Base-by-base conservation (phyloP, 2,888 invertebrate species). In the Sinohyriopsis cumingii region DNA sequence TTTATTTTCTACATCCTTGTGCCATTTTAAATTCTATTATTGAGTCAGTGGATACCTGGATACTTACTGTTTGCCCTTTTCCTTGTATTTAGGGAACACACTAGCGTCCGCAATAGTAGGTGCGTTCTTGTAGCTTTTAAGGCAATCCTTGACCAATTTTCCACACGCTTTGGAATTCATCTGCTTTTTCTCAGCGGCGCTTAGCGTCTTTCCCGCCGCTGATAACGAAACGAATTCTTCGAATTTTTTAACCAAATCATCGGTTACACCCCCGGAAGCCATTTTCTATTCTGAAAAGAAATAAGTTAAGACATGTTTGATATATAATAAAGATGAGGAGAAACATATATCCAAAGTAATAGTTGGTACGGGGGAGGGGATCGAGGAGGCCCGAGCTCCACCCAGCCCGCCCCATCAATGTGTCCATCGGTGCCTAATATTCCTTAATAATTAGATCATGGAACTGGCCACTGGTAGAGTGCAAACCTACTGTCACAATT, bases 71-170 rank as follows among this genome's bases (percentile, higher is more conserved):
- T 79, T 75, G n/a, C 76, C 76, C 67, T 75, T 76, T 65, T 76
- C 77, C 59, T 77, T 79, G 53, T 68, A 59, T 19, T 67, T 71
- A 15, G 82, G 79, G 63, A 80, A 82, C 5, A 82, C 79, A 55
- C 76, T 78, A 60, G 80, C 75, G 59, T 82, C 80, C 65, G 71
- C 71, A 20, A 79, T 79, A 18, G 73, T 55, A 19, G 57, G 57
- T 1, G 61, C 64, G 7, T 28, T n/a, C 7, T 68, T 25, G 22
- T 72, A 64, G 45, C 75, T 73, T 6, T 70, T 70, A 60, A 73
- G 61, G 63, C 71, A 68, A 55, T 79, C 73, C 54, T 63, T 67
- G 12, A 73, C 77, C 63, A 79, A 59, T 65, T 80, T 80, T 7
- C 73, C 76, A 55, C 67, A 63, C 3, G 77, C 76, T 59, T 78